Evolutionary conservation across 2,797 vertebrate species (phyloP).

Genomic region (Halcyon leucocephala): DNA sequence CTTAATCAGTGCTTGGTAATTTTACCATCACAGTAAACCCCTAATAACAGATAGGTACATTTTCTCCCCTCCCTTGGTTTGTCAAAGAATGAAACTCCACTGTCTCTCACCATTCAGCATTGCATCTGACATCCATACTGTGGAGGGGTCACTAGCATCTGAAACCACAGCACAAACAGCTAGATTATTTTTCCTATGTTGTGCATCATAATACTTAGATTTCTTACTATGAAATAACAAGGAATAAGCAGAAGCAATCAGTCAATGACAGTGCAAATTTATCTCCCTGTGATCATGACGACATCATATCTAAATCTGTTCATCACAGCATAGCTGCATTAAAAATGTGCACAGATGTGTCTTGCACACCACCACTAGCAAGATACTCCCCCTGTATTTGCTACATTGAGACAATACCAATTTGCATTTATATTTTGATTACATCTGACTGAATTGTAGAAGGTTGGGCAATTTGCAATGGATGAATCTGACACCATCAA

Average conservation of each 20-base stretch:
- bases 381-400: conserved; percentile 57
- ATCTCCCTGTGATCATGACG: conserved; percentile 45
- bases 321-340: conserved; percentile 39
- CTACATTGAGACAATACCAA: conserved; percentile 17
- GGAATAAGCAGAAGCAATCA: conserved; percentile 45
- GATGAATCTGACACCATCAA: conserved; percentile 37
- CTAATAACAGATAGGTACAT: neutral
- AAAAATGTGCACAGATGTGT: conserved; percentile 50
- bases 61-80: neutral
- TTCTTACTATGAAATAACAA: neutral
- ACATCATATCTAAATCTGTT: conserved; percentile 38
- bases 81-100: neutral
- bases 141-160: neutral
- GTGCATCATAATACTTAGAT: neutral
- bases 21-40: neutral
- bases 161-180: neutral
- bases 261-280: conserved; percentile 37
- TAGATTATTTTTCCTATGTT: neutral
- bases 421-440: conserved; percentile 68
- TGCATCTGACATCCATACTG: neutral
- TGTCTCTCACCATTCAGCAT: neutral
- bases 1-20: neutral
- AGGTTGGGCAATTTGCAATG: neutral
- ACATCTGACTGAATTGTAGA: conserved; percentile 46
- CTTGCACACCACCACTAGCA: conserved; percentile 42